Evolutionary conservation across 1,140 invertebrate genomes (phyloP).

Genomic region (Drosophila teissieri): DNA sequence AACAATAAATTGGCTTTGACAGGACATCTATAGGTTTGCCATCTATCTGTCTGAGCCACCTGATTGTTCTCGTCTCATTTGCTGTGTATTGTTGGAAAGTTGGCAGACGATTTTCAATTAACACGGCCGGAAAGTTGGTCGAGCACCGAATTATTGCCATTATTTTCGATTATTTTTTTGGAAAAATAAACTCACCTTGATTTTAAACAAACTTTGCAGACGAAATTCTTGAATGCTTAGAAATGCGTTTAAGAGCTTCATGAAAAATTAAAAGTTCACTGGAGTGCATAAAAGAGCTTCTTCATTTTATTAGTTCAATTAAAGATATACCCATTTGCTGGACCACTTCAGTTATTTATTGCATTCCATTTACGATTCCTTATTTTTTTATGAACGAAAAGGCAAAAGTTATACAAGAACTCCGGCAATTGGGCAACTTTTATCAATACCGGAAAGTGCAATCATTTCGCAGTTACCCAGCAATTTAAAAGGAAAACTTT

Average conservation of each 20-base stretch:
- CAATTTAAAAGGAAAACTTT: slow-evolving; percentile 27
- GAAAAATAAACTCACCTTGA: slow-evolving; percentile 7
- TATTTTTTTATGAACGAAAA: neutral
- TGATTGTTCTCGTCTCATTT: slow-evolving; percentile 34
- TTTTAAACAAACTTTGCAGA: slow-evolving; percentile 64
- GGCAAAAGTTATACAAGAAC: neutral
- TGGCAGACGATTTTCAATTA: slow-evolving; percentile 73
- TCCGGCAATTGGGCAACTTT: slow-evolving; percentile 46
- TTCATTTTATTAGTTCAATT: neutral
- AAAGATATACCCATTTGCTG: neutral
- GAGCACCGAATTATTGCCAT: slow-evolving; percentile 15
- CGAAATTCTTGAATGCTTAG: slow-evolving; percentile 10
- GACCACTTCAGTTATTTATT: neutral
- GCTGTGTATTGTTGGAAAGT: slow-evolving; percentile 26
- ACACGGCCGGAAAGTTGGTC: slow-evolving; percentile 36
- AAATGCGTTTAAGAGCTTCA: neutral
- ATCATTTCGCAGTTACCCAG: slow-evolving; percentile 52
- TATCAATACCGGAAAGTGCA: slow-evolving; percentile 48
- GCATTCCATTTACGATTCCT: neutral
- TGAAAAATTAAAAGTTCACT: neutral
- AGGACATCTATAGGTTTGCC: slow-evolving; percentile 5
- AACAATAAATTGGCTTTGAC: slow-evolving; percentile 28
- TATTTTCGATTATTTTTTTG: slow-evolving; percentile 23
- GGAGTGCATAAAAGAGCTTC: neutral
- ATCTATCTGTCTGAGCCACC: slow-evolving; percentile 22